Conservation (phyloP, 2,797 vertebrate species). For the Anisognathus igniventris region DNA sequence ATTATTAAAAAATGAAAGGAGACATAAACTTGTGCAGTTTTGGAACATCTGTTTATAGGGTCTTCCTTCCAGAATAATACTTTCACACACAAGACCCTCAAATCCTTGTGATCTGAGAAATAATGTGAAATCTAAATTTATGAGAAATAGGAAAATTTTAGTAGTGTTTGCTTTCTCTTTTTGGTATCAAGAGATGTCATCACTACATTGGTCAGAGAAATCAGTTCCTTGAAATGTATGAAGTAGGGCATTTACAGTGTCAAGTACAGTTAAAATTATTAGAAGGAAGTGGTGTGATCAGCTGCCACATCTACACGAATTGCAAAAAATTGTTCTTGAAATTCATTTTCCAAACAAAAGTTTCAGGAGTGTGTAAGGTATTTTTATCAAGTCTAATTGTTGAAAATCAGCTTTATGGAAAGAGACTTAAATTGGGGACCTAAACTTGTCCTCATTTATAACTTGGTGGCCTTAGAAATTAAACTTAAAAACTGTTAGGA, state of each 20-base stretch:
- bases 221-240: neutral
- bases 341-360: neutral
- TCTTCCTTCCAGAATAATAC: neutral
- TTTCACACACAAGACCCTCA: rapidly evolving
- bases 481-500: neutral
- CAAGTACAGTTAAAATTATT: neutral
- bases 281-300: neutral
- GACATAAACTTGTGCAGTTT: rapidly evolving
- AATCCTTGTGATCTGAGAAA: neutral
- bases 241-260: neutral
- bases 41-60: neutral
- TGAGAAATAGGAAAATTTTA: neutral
- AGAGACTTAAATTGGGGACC: neutral
- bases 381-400: neutral
- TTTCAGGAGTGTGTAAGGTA: neutral
- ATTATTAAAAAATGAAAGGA: neutral
- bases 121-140: neutral
- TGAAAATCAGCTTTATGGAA: neutral
- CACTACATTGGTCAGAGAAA: neutral
- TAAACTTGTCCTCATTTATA: neutral
- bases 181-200: neutral
- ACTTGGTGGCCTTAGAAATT: neutral
- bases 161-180: neutral
- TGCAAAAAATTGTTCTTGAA: neutral
- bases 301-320: neutral